Conservation (phyloP, 2,888 invertebrate species). For the Drosophila tripunctata region DNA sequence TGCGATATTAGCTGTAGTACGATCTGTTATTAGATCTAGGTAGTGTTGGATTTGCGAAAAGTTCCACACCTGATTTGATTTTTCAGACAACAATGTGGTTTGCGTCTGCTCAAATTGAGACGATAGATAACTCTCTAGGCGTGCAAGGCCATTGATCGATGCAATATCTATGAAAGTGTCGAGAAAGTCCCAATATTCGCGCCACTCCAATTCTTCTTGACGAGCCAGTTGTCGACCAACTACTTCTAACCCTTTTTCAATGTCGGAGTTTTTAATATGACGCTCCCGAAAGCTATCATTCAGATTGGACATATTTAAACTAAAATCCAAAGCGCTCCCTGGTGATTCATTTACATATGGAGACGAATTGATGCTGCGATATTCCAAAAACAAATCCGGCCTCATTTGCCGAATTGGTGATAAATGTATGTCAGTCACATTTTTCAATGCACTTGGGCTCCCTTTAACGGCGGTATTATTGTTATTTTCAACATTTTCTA, state of each 20-base stretch:
- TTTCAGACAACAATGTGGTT: slow-evolving; percentile 24
- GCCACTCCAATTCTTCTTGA: slow-evolving; percentile 91
- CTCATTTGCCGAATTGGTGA: slow-evolving; percentile 61
- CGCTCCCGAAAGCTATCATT: slow-evolving; percentile 81
- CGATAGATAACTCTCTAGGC: slow-evolving; percentile 90
- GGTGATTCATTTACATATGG: slow-evolving; percentile 46
- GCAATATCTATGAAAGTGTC: slow-evolving; percentile 92
- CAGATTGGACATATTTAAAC: slow-evolving; percentile 23
- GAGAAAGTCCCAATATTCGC: slow-evolving; percentile 96
- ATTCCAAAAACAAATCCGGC: slow-evolving; percentile 71
- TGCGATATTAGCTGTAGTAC: neutral
- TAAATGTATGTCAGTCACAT: slow-evolving; percentile 23
- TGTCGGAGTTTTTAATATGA: slow-evolving; percentile 88
- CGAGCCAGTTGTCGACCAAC: slow-evolving; percentile 90
- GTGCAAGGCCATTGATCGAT: slow-evolving; percentile 88
- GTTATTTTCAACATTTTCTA: slow-evolving; percentile 51
- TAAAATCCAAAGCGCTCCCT: slow-evolving; percentile 14
- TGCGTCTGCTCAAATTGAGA: slow-evolving; percentile 39
- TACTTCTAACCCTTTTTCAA: slow-evolving; percentile 94
- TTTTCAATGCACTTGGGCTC: neutral
- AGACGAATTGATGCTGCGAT: slow-evolving; percentile 66
- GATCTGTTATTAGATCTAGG: slow-evolving; percentile 44
- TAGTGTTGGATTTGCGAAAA: slow-evolving; percentile 49
- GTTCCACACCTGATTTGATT: slow-evolving; percentile 29
- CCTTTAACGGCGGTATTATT: slow-evolving; percentile 41